phyloP scores from a whole-genome alignment of 2,888 invertebrate genomes.

The Tetranychus piercei region DNA sequence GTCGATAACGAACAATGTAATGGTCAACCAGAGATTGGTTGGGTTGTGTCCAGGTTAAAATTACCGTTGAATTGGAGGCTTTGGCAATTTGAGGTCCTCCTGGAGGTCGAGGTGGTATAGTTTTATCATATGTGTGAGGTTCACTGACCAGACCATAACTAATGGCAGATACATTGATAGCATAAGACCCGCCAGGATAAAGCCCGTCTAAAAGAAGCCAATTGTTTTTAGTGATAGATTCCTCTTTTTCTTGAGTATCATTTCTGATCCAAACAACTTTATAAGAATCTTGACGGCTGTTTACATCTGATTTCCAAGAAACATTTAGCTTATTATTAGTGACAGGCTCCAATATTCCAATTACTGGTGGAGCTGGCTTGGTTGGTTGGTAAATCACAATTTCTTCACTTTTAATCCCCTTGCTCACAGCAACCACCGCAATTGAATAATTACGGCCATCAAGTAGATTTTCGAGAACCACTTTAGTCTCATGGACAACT shows the following conservation, averaged over 20 bases:
- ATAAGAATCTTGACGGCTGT: constrained; percentile 67
- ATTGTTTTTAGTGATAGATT: constrained; percentile 44
- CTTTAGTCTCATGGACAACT: constrained; percentile 39
- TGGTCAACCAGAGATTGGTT: constrained; percentile 49
- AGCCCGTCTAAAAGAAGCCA: constrained; percentile 51
- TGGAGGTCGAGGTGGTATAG: constrained; percentile 71
- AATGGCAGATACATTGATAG: constrained; percentile 67
- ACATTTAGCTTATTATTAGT: constrained; percentile 46
- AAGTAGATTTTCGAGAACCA: constrained; percentile 51
- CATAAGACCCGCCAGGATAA: constrained; percentile 71
- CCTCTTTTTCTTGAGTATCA: constrained; percentile 26
- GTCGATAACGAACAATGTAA: constrained; percentile 29
- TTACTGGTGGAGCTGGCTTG: constrained; percentile 65
- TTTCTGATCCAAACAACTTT: constrained; percentile 41
- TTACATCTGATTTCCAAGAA: constrained; percentile 80
- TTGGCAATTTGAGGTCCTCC: constrained; percentile 52
- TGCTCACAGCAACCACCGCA: constrained; percentile 60
- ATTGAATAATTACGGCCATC: constrained; percentile 79
- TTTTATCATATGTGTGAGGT: constrained; percentile 65
- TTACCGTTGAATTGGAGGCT: constrained; percentile 57
- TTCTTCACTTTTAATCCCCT: constrained; percentile 58
- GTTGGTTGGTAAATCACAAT: constrained; percentile 54
- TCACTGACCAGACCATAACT: constrained; percentile 64
- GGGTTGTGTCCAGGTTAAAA: constrained; percentile 55
- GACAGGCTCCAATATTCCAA: constrained; percentile 57